phyloP scores from a whole-genome alignment of 2,113 vertebrate genomes.

The Cyprinodon brontotheroides region DNA sequence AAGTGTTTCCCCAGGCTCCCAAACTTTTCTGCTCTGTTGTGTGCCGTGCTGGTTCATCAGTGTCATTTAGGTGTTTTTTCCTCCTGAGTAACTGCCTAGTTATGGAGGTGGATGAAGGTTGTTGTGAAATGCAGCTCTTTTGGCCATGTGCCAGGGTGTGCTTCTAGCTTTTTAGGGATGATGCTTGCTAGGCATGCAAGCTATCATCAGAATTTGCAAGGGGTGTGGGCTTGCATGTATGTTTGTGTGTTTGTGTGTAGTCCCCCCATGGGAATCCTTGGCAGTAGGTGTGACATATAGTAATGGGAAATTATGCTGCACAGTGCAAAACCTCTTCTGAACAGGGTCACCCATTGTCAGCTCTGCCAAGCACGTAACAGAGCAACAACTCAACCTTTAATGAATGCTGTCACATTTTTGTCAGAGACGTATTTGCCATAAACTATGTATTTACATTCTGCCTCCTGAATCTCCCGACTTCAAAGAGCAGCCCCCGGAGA shows the following conservation, averaged over 20 bases:
- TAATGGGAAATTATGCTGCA: slow-evolving; percentile 78
- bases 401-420: slow-evolving; percentile 67
- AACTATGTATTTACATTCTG: slow-evolving; percentile 62
- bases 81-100: slow-evolving; percentile 69
- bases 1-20: slow-evolving; percentile 58
- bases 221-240: slow-evolving; percentile 3
- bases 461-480: slow-evolving; percentile 40
- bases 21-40: slow-evolving; percentile 68
- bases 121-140: slow-evolving; percentile 66
- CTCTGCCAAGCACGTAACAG: slow-evolving; percentile 59
- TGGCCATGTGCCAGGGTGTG: slow-evolving; percentile 68
- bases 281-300: slow-evolving; percentile 76
- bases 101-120: slow-evolving; percentile 73
- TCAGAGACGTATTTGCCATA: slow-evolving; percentile 56
- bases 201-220: slow-evolving; percentile 51
- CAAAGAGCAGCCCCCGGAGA: slow-evolving; percentile 46
- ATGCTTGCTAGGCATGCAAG: slow-evolving; percentile 59
- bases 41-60: slow-evolving; percentile 70
- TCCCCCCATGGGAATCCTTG: slow-evolving; percentile 67
- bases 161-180: slow-evolving; percentile 59
- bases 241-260: slow-evolving; percentile 36
- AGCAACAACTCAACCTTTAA: slow-evolving; percentile 66
- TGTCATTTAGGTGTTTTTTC: slow-evolving; percentile 71
- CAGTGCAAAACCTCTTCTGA: slow-evolving; percentile 74
- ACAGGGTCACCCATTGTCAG: slow-evolving; percentile 74